Evolutionary conservation across 1,140 invertebrate genomes (phyloP), one percentile per base, ranked within the genome.

Genomic region (Gryon sp.): DNA sequence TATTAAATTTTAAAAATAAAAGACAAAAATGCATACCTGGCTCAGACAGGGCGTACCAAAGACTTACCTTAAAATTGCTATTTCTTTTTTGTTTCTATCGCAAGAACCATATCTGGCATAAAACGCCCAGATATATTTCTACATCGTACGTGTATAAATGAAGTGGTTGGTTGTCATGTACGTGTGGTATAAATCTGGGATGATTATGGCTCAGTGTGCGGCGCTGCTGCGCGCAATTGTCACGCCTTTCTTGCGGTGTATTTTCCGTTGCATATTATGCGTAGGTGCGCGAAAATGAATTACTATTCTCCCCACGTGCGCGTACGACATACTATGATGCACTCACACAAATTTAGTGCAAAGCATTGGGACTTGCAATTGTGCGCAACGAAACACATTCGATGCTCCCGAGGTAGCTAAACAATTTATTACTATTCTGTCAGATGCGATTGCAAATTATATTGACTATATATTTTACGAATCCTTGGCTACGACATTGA

Each of bases 251-350:
- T 66, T 66, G 60, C 11, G 52, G 52, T 43, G 52, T 52, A 40
- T 73, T 73, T 73, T 73, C 59, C 52, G 38, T 57, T 41, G 63
- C 50, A 32, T 15, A 32, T 46, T 53, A 30, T 53, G 59, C 43
- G 68, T 63, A 38, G 50, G 69, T 41, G 59, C 52, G 59, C 60
- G 69, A 73, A 73, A 73, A 73, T 73, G 69, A 73, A 73, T 73
- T 73, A 57, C 52, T 12, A 15, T 57, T n/a, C 26, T 52, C 38
- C 32, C 68, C 9, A 22, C 24, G 18, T 34, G 34, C 28, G n/a
- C n/a, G n/a, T n/a, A n/a, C 32, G 11, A 12, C 46, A 53, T 52
- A 50, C 53, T 55, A 43, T 28, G 55, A 72, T 62, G 68, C 57
- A 72, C 55, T 72, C 68, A 18, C 46, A 72, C 48, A 62, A 62